Evolutionary conservation across 2,113 vertebrate genomes (phyloP).

Genomic region (Ahaetulla prasina): DNA sequence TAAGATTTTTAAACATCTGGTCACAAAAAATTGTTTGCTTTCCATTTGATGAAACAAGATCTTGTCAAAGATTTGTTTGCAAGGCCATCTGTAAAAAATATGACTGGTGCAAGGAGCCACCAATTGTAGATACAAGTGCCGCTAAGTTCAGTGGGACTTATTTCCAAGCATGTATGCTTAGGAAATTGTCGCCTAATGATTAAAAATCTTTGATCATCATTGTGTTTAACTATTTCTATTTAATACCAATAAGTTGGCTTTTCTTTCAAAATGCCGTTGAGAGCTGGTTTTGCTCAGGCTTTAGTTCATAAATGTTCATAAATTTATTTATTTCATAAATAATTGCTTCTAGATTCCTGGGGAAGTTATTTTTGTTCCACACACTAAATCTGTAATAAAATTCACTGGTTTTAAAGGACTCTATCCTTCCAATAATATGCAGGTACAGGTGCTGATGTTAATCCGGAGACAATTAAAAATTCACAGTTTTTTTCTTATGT

Average conservation of each 20-base stretch:
- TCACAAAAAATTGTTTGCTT: constrained; percentile 41
- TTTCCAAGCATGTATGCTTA: neutral
- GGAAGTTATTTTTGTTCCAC: neutral
- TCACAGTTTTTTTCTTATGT: too few relatives aligned
- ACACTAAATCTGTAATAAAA: neutral
- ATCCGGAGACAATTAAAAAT: neutral
- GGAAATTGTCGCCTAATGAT: neutral
- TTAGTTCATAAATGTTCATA: constrained; percentile 14
- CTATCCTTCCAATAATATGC: neutral
- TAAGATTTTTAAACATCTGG: constrained; percentile 47
- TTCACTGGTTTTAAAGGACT: neutral
- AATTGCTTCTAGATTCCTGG: neutral
- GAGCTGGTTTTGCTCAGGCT: neutral
- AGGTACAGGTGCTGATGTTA: neutral
- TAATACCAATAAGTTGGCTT: constrained; percentile 18
- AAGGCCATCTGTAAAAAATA: constrained; percentile 45
- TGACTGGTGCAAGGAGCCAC: constrained; percentile 22
- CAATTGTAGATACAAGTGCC: neutral
- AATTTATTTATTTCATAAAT: neutral
- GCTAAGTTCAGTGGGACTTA: neutral
- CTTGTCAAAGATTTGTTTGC: constrained; percentile 48
- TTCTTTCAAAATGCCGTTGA: constrained; percentile 16
- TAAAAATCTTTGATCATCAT: constrained; percentile 6
- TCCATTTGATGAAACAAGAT: constrained; percentile 47
- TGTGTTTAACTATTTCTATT: neutral